phyloP scores from a whole-genome alignment of 2,113 vertebrate genomes.

The Sphyrna mokarran region DNA sequence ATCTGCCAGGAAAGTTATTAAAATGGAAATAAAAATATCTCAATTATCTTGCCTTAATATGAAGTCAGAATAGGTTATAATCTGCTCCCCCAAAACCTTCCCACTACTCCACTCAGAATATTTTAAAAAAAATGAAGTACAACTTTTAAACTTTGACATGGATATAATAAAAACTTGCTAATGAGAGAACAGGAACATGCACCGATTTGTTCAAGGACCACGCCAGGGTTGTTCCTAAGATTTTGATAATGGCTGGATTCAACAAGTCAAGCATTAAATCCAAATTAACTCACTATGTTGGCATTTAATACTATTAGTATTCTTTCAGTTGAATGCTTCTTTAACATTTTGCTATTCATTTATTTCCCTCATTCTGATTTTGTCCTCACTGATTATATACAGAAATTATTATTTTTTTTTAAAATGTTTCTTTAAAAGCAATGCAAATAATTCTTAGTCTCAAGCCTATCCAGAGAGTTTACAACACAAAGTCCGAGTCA shows the following conservation, averaged over 20 bases:
- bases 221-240: neutral
- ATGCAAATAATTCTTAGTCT: neutral
- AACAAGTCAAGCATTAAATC: neutral
- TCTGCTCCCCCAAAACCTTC: neutral
- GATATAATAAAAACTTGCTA: neutral
- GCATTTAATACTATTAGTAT: neutral
- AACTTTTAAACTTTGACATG: neutral
- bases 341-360: neutral
- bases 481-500: neutral
- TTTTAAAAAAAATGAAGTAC: neutral
- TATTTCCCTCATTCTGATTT: neutral
- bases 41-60: neutral
- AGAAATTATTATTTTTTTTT: neutral
- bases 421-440: too few species aligned
- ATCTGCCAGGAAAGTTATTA: neutral
- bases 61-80: neutral
- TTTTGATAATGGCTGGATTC: neutral
- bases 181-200: neutral
- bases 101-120: too few species aligned
- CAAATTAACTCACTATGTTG: neutral
- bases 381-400: neutral
- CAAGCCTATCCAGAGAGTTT: neutral
- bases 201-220: neutral
- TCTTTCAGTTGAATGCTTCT: neutral
- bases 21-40: neutral